Percentiles rank a stretch among this genome's conserved stretches.
These are phyloP conservation scores for Cryptocephalus primarius DNA, from an alignment of 2,888 invertebrate species.

Conservation along the genomic window DNA sequence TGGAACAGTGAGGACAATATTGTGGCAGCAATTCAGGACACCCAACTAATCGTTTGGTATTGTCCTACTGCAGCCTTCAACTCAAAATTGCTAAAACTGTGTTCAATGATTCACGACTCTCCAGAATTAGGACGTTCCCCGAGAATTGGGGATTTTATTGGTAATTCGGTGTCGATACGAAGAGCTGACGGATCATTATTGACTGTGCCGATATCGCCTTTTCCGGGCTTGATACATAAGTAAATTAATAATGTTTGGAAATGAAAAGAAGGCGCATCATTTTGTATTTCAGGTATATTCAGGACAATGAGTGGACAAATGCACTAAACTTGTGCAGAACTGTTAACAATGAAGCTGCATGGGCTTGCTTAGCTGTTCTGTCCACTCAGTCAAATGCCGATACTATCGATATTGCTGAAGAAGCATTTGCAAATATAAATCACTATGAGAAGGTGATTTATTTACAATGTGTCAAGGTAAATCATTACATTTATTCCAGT, in stretches of 20 bases:
- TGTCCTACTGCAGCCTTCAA: constrained; percentile 68
- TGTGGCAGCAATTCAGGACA: constrained; percentile 67
- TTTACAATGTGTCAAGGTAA: constrained; percentile 69
- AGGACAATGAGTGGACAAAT: constrained; percentile 61
- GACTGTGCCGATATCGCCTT: constrained; percentile 60
- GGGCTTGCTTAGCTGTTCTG: constrained; percentile 90
- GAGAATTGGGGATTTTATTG: constrained; percentile 67
- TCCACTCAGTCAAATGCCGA: constrained; percentile 71
- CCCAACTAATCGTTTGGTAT: constrained; percentile 71
- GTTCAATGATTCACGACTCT: constrained; percentile 44
- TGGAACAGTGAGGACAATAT: constrained; percentile 74
- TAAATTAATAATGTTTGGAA: constrained; percentile 9
- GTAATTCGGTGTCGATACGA: constrained; percentile 73
- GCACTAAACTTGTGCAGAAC: constrained; percentile 32
- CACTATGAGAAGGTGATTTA: constrained; percentile 80
- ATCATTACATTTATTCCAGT: constrained; percentile 1
- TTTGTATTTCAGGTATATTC: constrained; percentile 44
- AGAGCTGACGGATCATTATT: constrained; percentile 83
- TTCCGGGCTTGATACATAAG: constrained; percentile 47
- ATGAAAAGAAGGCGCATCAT: too few species aligned
- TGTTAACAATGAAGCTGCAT: constrained; percentile 54
- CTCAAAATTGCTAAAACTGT: constrained; percentile 53
- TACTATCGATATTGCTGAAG: constrained; percentile 77
- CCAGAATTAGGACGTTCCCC: constrained; percentile 80
- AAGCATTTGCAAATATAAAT: constrained; percentile 86